A percentile compares a stretch with the other conserved stretches of the same genome.
Evolutionary conservation across 2,888 invertebrate genomes (phyloP).

Genomic region (Ypsolopha sequella): DNA sequence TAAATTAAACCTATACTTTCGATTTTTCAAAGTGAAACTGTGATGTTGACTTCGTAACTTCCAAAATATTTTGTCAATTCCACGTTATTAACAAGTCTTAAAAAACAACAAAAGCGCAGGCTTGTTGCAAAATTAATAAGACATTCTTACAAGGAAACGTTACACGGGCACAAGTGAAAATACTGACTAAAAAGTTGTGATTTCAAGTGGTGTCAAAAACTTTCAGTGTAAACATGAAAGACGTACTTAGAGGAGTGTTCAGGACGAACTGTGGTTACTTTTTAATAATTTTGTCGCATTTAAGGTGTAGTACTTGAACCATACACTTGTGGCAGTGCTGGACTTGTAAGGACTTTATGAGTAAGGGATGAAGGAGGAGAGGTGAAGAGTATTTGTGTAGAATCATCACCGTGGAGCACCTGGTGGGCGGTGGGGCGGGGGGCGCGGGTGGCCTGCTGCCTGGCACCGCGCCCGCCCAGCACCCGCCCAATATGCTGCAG

Average conservation of each 20-base stretch:
- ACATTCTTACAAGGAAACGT: neutral
- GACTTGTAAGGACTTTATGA: conserved; percentile 15
- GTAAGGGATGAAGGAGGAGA: conserved; percentile 40
- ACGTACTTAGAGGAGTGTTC: conserved; percentile 32
- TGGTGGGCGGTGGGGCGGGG: conserved; percentile 81
- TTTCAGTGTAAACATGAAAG: conserved; percentile 42
- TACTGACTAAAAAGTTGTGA: conserved; percentile 1
- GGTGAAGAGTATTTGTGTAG: conserved; percentile 27
- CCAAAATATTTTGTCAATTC: conserved; percentile 27
- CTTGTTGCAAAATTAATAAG: neutral
- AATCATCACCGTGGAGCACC: conserved; percentile 76
- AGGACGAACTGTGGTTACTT: conserved; percentile 50
- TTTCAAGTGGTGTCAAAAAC: conserved; percentile 11
- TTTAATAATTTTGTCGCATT: conserved; percentile 39
- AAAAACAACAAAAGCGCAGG: neutral
- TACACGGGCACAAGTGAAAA: neutral
- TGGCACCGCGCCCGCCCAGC: conserved; percentile 69
- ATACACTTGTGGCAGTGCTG: conserved; percentile 9
- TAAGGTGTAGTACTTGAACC: conserved; percentile 53
- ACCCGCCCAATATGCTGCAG: conserved; percentile 74
- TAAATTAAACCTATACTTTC: neutral
- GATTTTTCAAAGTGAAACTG: conserved; percentile 6
- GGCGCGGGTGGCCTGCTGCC: conserved; percentile 77
- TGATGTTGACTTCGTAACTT: conserved; percentile 37
- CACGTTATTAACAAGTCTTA: neutral